Evolutionary conservation across 2,797 vertebrate species (phyloP).

Genomic region (Alectoris magna): DNA sequence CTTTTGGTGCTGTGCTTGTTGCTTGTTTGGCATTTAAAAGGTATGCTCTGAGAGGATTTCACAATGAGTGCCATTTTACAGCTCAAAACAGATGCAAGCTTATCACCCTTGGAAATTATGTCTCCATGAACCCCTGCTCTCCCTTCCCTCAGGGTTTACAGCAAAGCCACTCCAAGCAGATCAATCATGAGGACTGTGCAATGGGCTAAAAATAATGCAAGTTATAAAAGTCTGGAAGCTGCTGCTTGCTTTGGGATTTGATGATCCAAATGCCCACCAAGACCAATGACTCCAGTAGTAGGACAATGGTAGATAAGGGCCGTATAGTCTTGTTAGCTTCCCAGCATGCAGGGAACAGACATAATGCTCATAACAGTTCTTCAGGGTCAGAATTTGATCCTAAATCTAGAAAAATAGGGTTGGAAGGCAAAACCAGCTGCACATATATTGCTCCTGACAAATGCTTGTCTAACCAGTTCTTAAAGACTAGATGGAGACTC

Average conservation of each 20-base stretch:
- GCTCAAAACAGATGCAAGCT: constrained; percentile 74
- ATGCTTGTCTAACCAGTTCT: constrained; percentile 13
- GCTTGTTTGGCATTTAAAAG: constrained; percentile 72
- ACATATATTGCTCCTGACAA: neutral
- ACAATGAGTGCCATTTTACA: constrained; percentile 73
- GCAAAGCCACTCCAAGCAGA: constrained; percentile 54
- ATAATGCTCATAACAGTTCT: neutral
- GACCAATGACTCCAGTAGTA: constrained; percentile 21
- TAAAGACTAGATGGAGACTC: neutral
- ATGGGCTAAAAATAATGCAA: constrained; percentile 76
- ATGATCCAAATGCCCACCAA: constrained; percentile 32
- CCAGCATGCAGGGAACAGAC: neutral
- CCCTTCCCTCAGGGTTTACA: constrained; percentile 41
- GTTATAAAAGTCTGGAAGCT: constrained; percentile 66
- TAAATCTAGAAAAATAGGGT: neutral
- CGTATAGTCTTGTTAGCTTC: neutral
- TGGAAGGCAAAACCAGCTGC: constrained; percentile 26
- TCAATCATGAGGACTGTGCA: constrained; percentile 68
- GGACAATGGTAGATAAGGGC: neutral
- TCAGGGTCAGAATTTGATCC: neutral
- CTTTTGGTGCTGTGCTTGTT: constrained; percentile 65
- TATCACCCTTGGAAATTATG: constrained; percentile 69
- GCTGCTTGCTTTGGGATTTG: constrained; percentile 48
- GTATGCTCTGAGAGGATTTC: constrained; percentile 73
- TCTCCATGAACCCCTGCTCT: constrained; percentile 38